Conservation (phyloP, 2,888 invertebrate species). For the Nematopogon swammerdamellus region DNA sequence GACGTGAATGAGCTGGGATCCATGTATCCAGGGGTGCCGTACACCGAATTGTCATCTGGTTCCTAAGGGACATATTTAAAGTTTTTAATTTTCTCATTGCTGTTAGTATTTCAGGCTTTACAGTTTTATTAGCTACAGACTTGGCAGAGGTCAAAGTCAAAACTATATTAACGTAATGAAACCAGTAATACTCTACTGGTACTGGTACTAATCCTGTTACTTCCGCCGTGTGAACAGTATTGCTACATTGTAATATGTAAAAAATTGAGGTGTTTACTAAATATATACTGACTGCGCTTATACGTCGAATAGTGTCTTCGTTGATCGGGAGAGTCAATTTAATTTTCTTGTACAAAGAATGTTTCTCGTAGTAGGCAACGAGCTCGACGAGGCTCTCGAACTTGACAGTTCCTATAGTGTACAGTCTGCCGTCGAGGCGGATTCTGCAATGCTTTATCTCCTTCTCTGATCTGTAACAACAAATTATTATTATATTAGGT, state of each 20-base stretch:
- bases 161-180: no score
- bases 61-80: conserved; percentile 52
- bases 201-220: no score
- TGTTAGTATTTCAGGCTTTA: no score
- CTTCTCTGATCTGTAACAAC: conserved; percentile 71
- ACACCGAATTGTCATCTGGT: conserved; percentile 64
- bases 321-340: conserved; percentile 82
- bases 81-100: no score
- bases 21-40: conserved; percentile 76
- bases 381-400: conserved; percentile 96
- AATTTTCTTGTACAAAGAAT: conserved; percentile 88
- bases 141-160: no score
- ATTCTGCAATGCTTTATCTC: conserved; percentile 97
- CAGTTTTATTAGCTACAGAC: no score
- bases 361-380: conserved; percentile 86
- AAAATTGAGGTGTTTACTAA: no score
- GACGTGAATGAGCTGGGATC: conserved; percentile 75
- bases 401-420: conserved; percentile 85
- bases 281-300: conserved; percentile 65
- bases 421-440: conserved; percentile 86
- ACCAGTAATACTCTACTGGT: no score
- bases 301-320: conserved; percentile 65
- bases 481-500: no score
- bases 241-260: no score
- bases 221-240: no score